These are phyloP conservation scores for Zelostemma sp. DNA, from an alignment of 1,140 invertebrate species.

Conservation along the genomic window DNA sequence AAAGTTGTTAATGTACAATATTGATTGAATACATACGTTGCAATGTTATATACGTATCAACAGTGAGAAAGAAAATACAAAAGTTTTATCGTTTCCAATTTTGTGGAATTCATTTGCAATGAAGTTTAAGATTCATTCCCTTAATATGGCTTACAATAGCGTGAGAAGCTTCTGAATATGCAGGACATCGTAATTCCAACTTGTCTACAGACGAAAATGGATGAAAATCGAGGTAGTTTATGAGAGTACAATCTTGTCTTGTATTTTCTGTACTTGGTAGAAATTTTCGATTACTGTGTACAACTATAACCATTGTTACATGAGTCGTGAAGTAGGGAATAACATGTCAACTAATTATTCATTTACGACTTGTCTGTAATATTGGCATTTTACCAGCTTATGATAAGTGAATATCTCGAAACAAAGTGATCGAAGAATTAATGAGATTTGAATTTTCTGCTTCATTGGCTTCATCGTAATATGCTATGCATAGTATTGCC, in stretches of 20 bases:
- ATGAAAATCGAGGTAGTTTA: conserved; percentile 3
- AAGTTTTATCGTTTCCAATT: neutral
- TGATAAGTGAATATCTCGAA: neutral
- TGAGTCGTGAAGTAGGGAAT: neutral
- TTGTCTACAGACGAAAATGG: conserved; percentile 2
- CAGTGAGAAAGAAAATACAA: too few species aligned
- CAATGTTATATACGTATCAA: too few species aligned
- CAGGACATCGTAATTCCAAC: conserved; percentile 10
- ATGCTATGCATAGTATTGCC: too few species aligned
- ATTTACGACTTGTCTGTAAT: neutral
- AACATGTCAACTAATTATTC: neutral
- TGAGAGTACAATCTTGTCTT: neutral
- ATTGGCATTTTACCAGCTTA: neutral
- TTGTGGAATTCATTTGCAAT: neutral
- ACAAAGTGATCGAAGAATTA: neutral
- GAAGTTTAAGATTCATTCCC: neutral
- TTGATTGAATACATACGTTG: neutral
- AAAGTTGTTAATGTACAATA: neutral
- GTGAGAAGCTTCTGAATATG: conserved; percentile 11
- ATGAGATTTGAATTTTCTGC: neutral
- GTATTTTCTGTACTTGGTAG: neutral
- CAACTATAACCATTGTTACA: neutral
- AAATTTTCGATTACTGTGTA: neutral
- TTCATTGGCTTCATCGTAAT: neutral
- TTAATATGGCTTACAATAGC: neutral